Conservation (phyloP, 2,888 invertebrate genomes). For the Sesia bembeciformis region DNA sequence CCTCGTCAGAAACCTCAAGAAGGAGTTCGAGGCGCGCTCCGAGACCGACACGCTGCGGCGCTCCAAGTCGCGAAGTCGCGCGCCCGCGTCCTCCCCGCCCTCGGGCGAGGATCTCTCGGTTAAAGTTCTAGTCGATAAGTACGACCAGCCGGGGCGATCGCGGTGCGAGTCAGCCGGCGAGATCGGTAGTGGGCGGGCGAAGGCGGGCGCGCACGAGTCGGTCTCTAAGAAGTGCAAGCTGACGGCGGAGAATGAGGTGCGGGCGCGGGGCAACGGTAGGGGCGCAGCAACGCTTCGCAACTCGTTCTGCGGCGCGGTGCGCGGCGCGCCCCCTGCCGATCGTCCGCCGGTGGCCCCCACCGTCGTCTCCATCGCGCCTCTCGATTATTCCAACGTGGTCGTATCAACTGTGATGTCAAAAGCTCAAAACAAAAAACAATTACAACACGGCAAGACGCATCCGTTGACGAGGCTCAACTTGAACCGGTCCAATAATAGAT, state of each 20-base stretch:
- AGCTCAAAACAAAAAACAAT: constrained; percentile 84
- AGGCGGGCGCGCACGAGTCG: constrained; percentile 11
- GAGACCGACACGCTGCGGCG: constrained; percentile 30
- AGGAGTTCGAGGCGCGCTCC: constrained; percentile 86
- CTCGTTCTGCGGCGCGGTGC: constrained; percentile 18
- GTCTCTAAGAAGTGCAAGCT: constrained; percentile 1
- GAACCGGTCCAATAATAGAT: constrained; percentile 80
- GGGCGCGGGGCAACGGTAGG: constrained; percentile 28
- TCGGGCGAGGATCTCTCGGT: constrained; percentile 79
- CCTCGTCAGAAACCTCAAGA: constrained; percentile 88
- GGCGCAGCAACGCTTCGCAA: constrained; percentile 27
- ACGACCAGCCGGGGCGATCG: constrained; percentile 66
- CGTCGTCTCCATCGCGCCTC: constrained; percentile 46
- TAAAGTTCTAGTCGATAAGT: constrained; percentile 83
- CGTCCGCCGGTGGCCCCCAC: constrained; percentile 54
- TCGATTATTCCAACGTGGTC: constrained; percentile 73
- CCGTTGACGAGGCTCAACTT: constrained; percentile 90
- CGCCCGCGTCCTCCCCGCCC: constrained; percentile 11
- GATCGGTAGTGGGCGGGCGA: background rate
- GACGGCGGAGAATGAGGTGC: constrained; percentile 22
- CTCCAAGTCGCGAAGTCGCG: constrained; percentile 21
- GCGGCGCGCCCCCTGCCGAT: constrained; percentile 16
- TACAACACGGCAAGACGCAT: constrained; percentile 94
- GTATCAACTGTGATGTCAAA: constrained; percentile 81
- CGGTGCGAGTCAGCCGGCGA: constrained; percentile 31